These are phyloP conservation scores for Coenonympha arcania DNA, from an alignment of 2,888 invertebrate species.

Conservation along the genomic window DNA sequence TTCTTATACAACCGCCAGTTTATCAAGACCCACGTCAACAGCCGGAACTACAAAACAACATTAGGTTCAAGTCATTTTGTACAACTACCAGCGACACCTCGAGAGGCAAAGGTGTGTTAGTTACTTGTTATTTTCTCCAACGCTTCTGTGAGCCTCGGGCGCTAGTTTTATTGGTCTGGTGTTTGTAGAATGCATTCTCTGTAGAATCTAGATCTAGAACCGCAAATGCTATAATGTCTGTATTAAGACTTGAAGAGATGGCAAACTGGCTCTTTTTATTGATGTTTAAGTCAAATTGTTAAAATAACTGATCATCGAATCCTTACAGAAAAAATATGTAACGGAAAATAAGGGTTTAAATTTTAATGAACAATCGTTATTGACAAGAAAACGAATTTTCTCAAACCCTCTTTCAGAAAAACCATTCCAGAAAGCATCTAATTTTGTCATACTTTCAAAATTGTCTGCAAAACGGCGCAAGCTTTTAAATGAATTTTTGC, in stretches of 20 bases:
- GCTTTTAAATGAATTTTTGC: too few species aligned
- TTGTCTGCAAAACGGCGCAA: too few species aligned
- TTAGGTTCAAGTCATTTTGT: slow-evolving; percentile 10
- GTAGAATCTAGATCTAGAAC: slow-evolving; percentile 31
- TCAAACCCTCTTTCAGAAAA: too few species aligned
- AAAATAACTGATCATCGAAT: too few species aligned
- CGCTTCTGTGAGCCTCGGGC: slow-evolving; percentile 57
- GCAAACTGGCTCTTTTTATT: too few species aligned
- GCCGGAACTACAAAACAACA: slow-evolving; percentile 24
- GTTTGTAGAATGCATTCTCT: slow-evolving; percentile 42
- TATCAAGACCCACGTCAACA: slow-evolving; percentile 35
- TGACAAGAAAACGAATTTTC: too few species aligned
- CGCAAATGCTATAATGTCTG: slow-evolving; percentile 38
- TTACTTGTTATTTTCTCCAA: slow-evolving; percentile 46
- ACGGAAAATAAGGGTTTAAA: too few species aligned
- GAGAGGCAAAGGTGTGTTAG: slow-evolving; percentile 37
- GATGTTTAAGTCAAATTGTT: too few species aligned
- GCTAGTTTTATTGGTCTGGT: slow-evolving; percentile 45
- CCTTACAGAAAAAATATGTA: too few species aligned
- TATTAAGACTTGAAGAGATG: slow-evolving; percentile 34
- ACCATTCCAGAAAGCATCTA: too few species aligned
- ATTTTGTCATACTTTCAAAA: too few species aligned
- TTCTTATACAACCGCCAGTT: slow-evolving; percentile 49
- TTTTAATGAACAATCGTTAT: too few species aligned
- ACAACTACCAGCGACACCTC: slow-evolving; percentile 29